Conservation (phyloP, 2,888 invertebrate genomes). For the Brachyptera putata region DNA sequence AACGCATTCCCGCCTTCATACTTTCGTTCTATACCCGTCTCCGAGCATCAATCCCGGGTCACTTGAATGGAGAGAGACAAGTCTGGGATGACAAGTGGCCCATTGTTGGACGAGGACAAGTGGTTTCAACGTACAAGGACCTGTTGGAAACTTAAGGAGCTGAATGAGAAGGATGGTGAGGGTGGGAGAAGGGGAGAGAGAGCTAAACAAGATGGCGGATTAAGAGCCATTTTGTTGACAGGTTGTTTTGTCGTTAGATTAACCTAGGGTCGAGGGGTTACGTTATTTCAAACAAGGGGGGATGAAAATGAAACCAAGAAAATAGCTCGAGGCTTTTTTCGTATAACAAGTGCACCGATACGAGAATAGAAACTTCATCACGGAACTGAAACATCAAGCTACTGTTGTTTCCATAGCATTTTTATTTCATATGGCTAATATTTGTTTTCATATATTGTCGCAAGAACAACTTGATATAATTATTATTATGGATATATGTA, state of each 20-base stretch:
- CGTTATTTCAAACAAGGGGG: not conserved
- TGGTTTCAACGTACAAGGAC: slow-evolving; percentile 11
- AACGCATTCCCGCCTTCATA: too few relatives aligned
- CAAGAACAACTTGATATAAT: too few relatives aligned
- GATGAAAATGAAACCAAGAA: too few relatives aligned
- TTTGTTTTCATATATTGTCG: too few relatives aligned
- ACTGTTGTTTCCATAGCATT: too few relatives aligned
- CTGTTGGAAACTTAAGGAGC: not conserved
- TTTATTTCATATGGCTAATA: too few relatives aligned
- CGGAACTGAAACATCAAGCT: too few relatives aligned
- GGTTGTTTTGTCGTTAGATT: slow-evolving; percentile 11
- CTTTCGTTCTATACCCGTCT: not conserved
- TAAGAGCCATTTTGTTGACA: slow-evolving; percentile 13
- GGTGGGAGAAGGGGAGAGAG: not conserved
- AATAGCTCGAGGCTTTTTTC: too few relatives aligned
- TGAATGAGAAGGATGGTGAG: not conserved
- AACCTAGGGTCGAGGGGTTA: not conserved
- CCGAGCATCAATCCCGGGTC: not conserved
- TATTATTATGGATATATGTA: too few relatives aligned
- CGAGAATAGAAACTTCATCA: too few relatives aligned
- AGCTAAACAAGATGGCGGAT: not conserved
- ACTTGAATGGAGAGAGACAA: not conserved
- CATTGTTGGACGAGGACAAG: slow-evolving; percentile 16
- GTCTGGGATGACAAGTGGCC: slow-evolving; percentile 1
- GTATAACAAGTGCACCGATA: too few relatives aligned